phyloP scores from a whole-genome alignment of 2,113 vertebrate genomes.

The Gymnocephalus cernua region DNA sequence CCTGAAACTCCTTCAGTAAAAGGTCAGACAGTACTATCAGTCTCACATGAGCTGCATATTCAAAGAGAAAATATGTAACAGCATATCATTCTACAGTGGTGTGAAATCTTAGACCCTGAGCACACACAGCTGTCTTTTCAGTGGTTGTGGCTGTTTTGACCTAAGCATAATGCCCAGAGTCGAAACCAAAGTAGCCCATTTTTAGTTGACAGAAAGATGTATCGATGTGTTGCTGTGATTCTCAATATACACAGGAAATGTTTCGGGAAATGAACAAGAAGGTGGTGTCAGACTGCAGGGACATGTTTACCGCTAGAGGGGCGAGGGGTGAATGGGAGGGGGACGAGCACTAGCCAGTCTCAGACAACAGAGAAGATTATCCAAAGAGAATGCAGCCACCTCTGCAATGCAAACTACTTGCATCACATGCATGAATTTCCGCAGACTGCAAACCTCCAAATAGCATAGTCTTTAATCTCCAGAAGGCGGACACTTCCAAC shows the following conservation, averaged over 20 bases:
- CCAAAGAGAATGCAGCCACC: neutral
- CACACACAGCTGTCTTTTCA: neutral
- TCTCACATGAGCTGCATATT: neutral
- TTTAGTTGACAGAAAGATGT: neutral
- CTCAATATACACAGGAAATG: neutral
- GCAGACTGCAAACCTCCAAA: constrained; percentile 20
- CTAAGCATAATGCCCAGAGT: neutral
- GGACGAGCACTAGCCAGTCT: neutral
- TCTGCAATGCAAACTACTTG: neutral
- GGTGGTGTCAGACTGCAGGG: neutral
- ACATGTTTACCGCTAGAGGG: constrained; percentile 2
- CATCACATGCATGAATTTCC: constrained; percentile 20
- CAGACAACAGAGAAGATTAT: neutral
- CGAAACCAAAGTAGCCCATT: neutral
- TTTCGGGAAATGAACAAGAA: constrained; percentile 3
- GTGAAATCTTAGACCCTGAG: neutral
- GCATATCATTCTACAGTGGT: too few species aligned
- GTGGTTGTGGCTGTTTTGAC: neutral
- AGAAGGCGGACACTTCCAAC: constrained; percentile 43
- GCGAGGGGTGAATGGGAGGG: too few species aligned
- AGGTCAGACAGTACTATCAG: neutral
- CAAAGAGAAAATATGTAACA: neutral
- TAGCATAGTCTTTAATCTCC: constrained; percentile 40
- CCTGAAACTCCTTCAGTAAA: neutral
- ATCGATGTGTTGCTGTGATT: neutral